phyloP scores from a whole-genome alignment of 2,113 vertebrate genomes.

The Merops nubicus region DNA sequence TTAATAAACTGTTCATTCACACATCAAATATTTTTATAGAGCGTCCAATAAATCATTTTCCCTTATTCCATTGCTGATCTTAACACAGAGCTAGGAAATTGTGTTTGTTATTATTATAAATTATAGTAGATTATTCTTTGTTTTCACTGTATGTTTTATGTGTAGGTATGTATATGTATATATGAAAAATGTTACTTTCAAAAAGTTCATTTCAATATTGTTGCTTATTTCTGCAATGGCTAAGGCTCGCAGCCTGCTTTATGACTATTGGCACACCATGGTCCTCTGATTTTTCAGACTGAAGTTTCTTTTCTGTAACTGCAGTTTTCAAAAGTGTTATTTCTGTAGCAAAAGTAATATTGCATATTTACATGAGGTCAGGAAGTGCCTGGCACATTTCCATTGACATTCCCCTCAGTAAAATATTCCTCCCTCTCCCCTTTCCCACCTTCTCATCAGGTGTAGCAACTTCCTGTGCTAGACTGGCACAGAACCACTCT shows the following conservation, averaged over 20 bases:
- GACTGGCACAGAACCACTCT: background rate
- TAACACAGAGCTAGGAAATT: background rate
- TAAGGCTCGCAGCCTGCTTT: background rate
- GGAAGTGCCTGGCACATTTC: background rate
- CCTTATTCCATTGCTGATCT: too few relatives aligned
- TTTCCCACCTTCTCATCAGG: background rate
- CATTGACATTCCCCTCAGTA: background rate
- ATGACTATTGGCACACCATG: background rate
- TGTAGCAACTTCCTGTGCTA: background rate
- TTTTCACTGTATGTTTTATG: background rate
- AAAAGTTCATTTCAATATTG: background rate
- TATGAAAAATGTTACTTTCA: background rate
- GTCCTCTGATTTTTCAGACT: background rate
- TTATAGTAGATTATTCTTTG: background rate
- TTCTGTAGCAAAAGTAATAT: background rate
- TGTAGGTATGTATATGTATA: background rate
- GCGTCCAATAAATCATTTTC: background rate
- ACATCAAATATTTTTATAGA: background rate
- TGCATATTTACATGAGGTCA: background rate
- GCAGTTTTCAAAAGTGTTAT: background rate
- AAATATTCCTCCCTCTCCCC: background rate
- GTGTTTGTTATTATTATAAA: background rate
- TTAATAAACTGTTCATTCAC: background rate
- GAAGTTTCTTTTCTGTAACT: background rate
- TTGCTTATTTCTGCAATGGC: background rate